phyloP scores from a whole-genome alignment of 2,797 vertebrate genomes.

The Thripadectes ignobilis region DNA sequence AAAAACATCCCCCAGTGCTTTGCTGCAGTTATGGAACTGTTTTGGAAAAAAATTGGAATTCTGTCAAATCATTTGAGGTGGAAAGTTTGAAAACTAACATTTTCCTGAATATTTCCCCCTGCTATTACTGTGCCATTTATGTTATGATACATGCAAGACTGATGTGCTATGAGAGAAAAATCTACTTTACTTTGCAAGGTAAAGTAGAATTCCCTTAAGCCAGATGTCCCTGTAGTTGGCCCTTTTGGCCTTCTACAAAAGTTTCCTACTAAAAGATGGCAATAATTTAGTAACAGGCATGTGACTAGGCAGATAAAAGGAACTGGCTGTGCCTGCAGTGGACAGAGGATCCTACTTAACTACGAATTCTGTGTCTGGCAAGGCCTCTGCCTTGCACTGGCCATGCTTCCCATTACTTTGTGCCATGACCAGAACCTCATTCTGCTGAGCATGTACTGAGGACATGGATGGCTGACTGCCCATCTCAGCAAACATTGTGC shows the following conservation, averaged over 20 bases:
- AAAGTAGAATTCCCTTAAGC: not conserved
- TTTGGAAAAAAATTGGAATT: not conserved
- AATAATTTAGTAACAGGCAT: not conserved
- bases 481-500: not conserved
- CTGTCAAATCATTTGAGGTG: not conserved
- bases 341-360: fast-evolving
- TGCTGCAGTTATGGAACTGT: not conserved
- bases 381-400: not conserved
- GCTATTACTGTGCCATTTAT: fast-evolving
- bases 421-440: not conserved
- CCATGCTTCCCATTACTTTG: not conserved
- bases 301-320: not conserved
- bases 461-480: not conserved
- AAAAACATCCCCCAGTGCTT: not conserved
- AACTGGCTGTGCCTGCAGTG: not conserved
- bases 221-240: not conserved
- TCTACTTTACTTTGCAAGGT: not conserved
- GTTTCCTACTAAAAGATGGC: not conserved
- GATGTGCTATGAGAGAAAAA: not conserved
- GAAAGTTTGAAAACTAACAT: not conserved
- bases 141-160: not conserved
- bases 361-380: not conserved
- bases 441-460: not conserved
- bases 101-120: not conserved
- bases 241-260: not conserved